Evolutionary conservation across 2,888 invertebrate genomes (phyloP), one percentile per base, ranked within the genome.

Genomic region (Mamestra brassicae): DNA sequence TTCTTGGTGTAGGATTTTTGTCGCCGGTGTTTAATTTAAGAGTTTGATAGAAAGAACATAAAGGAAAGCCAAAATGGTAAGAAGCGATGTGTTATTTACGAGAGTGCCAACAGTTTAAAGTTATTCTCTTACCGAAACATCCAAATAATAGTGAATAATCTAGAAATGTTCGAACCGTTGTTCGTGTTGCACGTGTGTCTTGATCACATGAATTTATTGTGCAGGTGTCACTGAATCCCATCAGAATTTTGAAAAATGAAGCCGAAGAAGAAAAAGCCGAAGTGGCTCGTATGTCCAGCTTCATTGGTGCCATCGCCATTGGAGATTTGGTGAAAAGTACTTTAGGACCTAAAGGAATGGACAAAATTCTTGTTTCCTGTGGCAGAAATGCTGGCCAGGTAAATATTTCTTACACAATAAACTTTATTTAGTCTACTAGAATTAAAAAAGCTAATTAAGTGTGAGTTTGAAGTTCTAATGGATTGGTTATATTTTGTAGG

Each of bases 301-400:
- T 99, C 93, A 98, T 99, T 85, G 99, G 99, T 70, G 99, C 99
- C 36, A 99, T 99, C 89, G 99, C 99, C 17, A 99, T 99, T 90
- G 99, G 99, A 50, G 99, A 99, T 95, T 97, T 99, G 86, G 98
- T 99, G 0, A 99, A 99, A 94, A 99, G 99, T 87, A 99, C 99
- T 7, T 97, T 99, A 47, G 99, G 99, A 6, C 99, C 99, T 0
- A 99, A 99, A 96, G 99, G 99, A 91, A 99, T 99, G 99, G 99
- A 99, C 91, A 99, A 99, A 96, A 98, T 99, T 81, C 95, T 99
- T 42, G 98, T 99, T 34, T 97, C 98, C 1, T 97, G 97, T 86
- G 99, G 99, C 1, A 97, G 98, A 78, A 98, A 97, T 90, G 97
- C 98, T 68, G 98, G 98, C 54, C 97, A 97, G 90, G 97, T 97